Conservation (phyloP, 2,113 vertebrate genomes). For the Gavialis gangeticus region DNA sequence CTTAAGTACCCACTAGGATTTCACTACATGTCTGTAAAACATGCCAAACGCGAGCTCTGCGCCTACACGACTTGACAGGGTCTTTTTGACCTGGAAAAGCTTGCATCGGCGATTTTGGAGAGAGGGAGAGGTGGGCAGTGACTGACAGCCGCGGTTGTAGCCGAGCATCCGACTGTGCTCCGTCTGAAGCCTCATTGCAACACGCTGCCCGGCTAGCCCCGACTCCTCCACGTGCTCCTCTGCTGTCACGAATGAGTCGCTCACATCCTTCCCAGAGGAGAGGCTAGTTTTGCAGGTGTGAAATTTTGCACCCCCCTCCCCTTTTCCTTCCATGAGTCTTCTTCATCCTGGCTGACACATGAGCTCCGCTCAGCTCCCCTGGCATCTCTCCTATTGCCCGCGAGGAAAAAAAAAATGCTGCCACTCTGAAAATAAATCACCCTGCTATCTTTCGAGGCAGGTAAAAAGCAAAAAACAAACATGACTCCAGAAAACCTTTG, state of each 20-base stretch:
- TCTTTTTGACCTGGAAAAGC: slow-evolving; percentile 10
- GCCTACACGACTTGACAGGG: slow-evolving; percentile 21
- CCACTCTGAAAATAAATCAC: neutral
- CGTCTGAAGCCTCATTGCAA: slow-evolving; percentile 14
- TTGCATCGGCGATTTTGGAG: slow-evolving; percentile 42
- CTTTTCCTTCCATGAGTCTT: slow-evolving; percentile 28
- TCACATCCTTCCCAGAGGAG: slow-evolving; percentile 28
- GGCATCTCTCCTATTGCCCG: neutral
- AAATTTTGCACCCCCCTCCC: neutral
- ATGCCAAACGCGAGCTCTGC: neutral
- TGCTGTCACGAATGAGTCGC: neutral
- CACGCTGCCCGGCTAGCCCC: slow-evolving; percentile 16
- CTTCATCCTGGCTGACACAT: neutral
- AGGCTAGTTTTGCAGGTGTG: slow-evolving; percentile 27
- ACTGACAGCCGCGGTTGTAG: slow-evolving; percentile 20
- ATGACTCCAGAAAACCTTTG: neutral
- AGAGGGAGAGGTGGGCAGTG: slow-evolving; percentile 35
- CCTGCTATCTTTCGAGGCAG: neutral
- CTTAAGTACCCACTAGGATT: slow-evolving; percentile 54
- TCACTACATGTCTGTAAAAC: slow-evolving; percentile 37
- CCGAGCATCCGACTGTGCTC: neutral
- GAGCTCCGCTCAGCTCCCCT: neutral
- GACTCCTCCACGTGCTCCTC: slow-evolving; percentile 1
- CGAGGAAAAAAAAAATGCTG: neutral
- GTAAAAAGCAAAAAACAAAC: neutral